These are phyloP conservation scores for Danaus plexippus DNA, from an alignment of 1,140 invertebrate genomes.

Conservation along the genomic window DNA sequence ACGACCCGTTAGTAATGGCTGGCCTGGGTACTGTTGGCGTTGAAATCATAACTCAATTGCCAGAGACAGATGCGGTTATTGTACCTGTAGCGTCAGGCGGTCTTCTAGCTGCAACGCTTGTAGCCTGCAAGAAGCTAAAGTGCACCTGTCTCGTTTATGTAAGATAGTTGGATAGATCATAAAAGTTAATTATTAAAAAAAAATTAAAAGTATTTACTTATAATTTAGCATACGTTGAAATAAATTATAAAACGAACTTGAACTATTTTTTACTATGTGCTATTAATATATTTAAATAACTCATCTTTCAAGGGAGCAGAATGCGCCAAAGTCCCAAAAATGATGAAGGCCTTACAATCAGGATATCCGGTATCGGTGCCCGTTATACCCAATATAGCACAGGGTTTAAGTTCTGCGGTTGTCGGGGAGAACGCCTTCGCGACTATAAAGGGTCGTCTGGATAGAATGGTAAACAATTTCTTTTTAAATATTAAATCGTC, in stretches of 20 bases:
- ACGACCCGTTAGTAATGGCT: slow-evolving; percentile 49
- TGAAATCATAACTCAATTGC: slow-evolving; percentile 58
- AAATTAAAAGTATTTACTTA: not conserved
- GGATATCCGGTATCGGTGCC: slow-evolving; percentile 40
- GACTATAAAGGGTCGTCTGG: slow-evolving; percentile 50
- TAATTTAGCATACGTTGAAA: too few species aligned
- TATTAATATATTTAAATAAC: too few species aligned
- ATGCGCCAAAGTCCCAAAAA: slow-evolving; percentile 51
- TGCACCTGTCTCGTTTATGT: slow-evolving; percentile 62
- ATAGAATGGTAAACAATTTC: slow-evolving; percentile 47
- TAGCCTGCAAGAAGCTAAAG: slow-evolving; percentile 61
- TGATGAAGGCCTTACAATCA: slow-evolving; percentile 57
- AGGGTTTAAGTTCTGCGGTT: slow-evolving; percentile 39
- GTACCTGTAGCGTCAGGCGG: slow-evolving; percentile 45
- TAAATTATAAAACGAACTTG: too few species aligned
- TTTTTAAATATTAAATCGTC: slow-evolving; percentile 1
- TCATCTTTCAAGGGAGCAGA: slow-evolving; percentile 42
- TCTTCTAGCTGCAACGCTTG: slow-evolving; percentile 43
- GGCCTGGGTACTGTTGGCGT: slow-evolving; percentile 53
- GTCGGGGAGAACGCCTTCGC: slow-evolving; percentile 51
- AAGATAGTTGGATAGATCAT: slow-evolving; percentile 16
- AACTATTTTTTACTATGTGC: too few species aligned
- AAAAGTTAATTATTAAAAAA: not conserved
- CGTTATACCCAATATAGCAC: slow-evolving; percentile 41
- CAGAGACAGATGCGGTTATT: slow-evolving; percentile 54